Percentiles rank a stretch among this genome's conserved stretches.
Conservation (phyloP, 2,888 invertebrate genomes). For the Aleiodes alternator region DNA sequence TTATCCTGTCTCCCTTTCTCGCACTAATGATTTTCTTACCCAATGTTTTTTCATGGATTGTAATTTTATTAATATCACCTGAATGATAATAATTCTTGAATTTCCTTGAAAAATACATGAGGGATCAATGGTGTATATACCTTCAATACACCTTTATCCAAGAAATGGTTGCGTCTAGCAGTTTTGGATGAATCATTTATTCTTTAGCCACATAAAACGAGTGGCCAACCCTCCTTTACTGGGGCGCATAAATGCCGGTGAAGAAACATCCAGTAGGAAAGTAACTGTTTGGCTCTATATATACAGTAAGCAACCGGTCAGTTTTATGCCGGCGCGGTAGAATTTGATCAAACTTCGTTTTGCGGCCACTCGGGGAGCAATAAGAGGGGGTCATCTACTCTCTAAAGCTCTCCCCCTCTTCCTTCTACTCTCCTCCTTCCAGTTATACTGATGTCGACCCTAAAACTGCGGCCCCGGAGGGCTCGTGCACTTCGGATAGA, state of each 20-base stretch:
- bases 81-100: not conserved
- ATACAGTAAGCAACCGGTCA: conserved; percentile 64
- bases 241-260: conserved; percentile 41
- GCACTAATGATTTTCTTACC: not conserved
- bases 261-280: conserved; percentile 36
- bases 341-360: conserved; percentile 76
- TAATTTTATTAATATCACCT: conserved; percentile 21
- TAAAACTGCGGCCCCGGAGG: conserved; percentile 64
- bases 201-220: conserved; percentile 69
- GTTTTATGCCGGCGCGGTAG: conserved; percentile 75
- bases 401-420: conserved; percentile 9
- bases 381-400: conserved; percentile 62
- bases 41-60: not conserved
- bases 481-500: conserved; percentile 56
- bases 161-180: conserved; percentile 51
- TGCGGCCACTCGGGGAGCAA: conserved; percentile 76
- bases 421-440: not conserved
- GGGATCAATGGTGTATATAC: conserved; percentile 23
- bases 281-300: conserved; percentile 41
- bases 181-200: conserved; percentile 75
- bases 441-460: conserved; percentile 53
- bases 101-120: conserved; percentile 25
- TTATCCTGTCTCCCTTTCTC: not conserved
- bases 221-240: conserved; percentile 43
- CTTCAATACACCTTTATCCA: conserved; percentile 31